phyloP scores from a whole-genome alignment of 2,888 invertebrate genomes.

The Meloe dianella region DNA sequence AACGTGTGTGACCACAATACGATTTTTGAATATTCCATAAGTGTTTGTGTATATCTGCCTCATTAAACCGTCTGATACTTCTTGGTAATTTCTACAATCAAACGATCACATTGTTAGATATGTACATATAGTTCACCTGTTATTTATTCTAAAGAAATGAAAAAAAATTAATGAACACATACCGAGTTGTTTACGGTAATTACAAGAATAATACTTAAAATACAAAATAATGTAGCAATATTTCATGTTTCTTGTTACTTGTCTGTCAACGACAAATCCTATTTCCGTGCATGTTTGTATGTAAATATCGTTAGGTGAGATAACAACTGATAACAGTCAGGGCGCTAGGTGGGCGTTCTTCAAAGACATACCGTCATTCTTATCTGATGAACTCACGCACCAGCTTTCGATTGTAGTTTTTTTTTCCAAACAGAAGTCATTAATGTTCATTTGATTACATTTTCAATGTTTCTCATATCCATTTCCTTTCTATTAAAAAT shows the following conservation, averaged over 20 bases:
- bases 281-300: conserved; percentile 32
- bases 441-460: conserved; percentile 35
- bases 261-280: conserved; percentile 15
- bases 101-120: no score
- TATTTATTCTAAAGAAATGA: background rate
- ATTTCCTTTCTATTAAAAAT: conserved; percentile 23
- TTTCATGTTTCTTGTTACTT: conserved; percentile 10
- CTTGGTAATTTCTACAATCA: no score
- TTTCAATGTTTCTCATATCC: conserved; percentile 30
- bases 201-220: conserved; percentile 2
- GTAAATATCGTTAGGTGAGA: conserved; percentile 36
- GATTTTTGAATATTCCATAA: no score
- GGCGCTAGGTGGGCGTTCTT: conserved; percentile 44
- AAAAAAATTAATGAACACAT: background rate
- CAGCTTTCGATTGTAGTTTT: conserved; percentile 27
- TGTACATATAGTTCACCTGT: background rate
- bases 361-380: conserved; percentile 41
- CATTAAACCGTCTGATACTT: no score
- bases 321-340: conserved; percentile 38
- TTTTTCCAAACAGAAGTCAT: conserved; percentile 31
- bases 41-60: no score
- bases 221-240: conserved; percentile 13
- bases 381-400: conserved; percentile 44
- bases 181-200: background rate
- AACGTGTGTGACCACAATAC: no score